These are phyloP conservation scores for Acanthisitta chloris DNA, from an alignment of 2,113 vertebrate species.

Conservation along the genomic window DNA sequence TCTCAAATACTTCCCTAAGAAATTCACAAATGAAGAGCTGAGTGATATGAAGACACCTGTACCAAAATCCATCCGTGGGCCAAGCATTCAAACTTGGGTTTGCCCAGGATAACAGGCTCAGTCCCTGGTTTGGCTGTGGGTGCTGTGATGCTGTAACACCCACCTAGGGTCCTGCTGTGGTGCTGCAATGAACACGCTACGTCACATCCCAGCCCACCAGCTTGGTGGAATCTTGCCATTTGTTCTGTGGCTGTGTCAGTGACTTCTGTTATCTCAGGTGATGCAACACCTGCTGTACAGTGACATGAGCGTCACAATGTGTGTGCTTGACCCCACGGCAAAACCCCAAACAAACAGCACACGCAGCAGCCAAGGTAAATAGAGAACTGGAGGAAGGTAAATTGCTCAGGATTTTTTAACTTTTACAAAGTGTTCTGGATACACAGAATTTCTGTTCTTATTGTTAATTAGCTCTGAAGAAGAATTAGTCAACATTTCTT, in stretches of 20 bases:
- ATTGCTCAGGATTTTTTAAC: neutral
- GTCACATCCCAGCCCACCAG: neutral
- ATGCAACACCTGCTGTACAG: neutral
- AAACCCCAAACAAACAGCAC: neutral
- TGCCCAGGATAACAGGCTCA: neutral
- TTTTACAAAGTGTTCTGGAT: neutral
- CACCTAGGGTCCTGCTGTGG: neutral
- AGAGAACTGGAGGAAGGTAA: neutral
- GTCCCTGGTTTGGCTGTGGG: neutral
- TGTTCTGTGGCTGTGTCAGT: neutral
- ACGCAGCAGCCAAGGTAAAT: conserved; percentile 17
- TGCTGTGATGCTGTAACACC: neutral
- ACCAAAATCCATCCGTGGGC: neutral
- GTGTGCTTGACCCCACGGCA: neutral
- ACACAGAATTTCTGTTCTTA: neutral
- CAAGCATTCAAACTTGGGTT: neutral
- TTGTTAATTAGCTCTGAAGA: neutral
- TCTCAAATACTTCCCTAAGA: neutral
- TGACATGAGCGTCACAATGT: neutral
- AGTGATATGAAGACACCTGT: neutral
- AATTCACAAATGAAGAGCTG: neutral
- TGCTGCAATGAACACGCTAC: neutral
- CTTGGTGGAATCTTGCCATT: neutral
- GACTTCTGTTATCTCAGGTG: neutral
- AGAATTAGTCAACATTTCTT: neutral